Percentiles rank a stretch among this genome's conserved stretches.
phyloP scores from a whole-genome alignment of 2,888 invertebrate species.

The Phyllotreta cruciferae region DNA sequence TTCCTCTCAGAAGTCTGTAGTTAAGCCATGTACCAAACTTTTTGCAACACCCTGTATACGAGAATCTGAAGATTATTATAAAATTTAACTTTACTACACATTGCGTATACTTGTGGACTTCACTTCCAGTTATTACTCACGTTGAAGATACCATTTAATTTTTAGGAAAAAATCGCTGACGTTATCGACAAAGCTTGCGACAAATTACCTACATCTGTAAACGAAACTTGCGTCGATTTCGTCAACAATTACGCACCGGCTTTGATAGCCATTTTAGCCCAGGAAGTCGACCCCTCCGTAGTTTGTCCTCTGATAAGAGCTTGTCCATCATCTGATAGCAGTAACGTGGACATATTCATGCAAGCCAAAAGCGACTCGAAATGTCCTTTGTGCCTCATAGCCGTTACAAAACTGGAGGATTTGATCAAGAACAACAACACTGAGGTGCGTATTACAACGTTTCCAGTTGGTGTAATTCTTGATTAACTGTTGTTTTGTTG shows the following conservation, averaged over 20 bases:
- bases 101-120: too few species aligned
- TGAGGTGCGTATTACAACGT: conserved; percentile 63
- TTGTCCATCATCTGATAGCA: conserved; percentile 67
- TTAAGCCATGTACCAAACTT: too few species aligned
- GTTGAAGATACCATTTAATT: too few species aligned
- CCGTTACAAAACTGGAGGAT: conserved; percentile 77
- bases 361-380: conserved; percentile 68
- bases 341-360: conserved; percentile 65
- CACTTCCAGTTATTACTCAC: too few species aligned
- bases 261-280: conserved; percentile 77
- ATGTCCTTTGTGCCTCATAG: conserved; percentile 86
- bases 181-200: conserved; percentile 74
- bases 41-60: too few species aligned
- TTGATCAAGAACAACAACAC: conserved; percentile 77
- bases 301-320: conserved; percentile 77
- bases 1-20: too few species aligned
- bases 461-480: too few species aligned
- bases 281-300: conserved; percentile 78
- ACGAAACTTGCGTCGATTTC: conserved; percentile 75
- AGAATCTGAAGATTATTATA: too few species aligned
- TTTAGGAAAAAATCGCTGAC: conserved; percentile 74
- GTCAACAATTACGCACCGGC: conserved; percentile 81
- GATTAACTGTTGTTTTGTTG: conserved; percentile 26
- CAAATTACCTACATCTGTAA: conserved; percentile 69
- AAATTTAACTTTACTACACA: too few species aligned